Percentiles rank a stretch among this genome's conserved stretches.
phyloP scores from a whole-genome alignment of 2,888 invertebrate genomes.

The Eretmocerus hayati region DNA sequence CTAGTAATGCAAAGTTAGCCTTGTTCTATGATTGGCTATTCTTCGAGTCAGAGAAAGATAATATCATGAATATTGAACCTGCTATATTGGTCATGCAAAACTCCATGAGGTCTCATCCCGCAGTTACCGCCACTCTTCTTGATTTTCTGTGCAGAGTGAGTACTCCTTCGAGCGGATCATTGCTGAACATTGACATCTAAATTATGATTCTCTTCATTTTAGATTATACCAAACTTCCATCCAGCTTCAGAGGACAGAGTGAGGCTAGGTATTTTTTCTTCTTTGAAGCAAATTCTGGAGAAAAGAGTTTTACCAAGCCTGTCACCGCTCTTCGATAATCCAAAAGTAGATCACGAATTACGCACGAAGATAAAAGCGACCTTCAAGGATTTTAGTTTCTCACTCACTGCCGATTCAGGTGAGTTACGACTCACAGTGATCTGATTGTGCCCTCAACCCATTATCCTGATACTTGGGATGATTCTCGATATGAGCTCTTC shows the following conservation, averaged over 20 bases:
- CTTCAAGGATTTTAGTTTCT: constrained; percentile 82
- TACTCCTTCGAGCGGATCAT: too few relatives aligned
- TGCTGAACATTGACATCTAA: too few relatives aligned
- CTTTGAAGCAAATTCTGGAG: constrained; percentile 77
- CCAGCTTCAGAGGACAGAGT: constrained; percentile 74
- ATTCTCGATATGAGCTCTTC: too few relatives aligned
- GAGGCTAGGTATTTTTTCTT: constrained; percentile 72
- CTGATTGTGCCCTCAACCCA: too few relatives aligned
- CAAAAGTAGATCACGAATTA: constrained; percentile 77
- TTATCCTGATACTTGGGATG: too few relatives aligned
- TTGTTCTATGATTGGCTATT: constrained; percentile 92
- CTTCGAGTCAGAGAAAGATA: constrained; percentile 84
- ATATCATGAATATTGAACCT: constrained; percentile 94
- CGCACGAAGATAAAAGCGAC: constrained; percentile 79
- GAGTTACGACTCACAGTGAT: too few relatives aligned
- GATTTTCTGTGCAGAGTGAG: constrained; percentile 79
- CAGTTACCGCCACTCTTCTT: constrained; percentile 79
- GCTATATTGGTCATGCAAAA: constrained; percentile 91
- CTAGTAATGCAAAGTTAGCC: constrained; percentile 84
- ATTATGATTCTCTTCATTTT: constrained; percentile 32
- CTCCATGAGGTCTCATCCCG: constrained; percentile 85
- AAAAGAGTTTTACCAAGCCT: constrained; percentile 86
- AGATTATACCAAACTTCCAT: constrained; percentile 84
- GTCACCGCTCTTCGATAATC: constrained; percentile 79
- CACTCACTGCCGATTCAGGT: constrained; percentile 52